Conservation (phyloP, 1,140 invertebrate species). For the Tetragonula clypearis region DNA sequence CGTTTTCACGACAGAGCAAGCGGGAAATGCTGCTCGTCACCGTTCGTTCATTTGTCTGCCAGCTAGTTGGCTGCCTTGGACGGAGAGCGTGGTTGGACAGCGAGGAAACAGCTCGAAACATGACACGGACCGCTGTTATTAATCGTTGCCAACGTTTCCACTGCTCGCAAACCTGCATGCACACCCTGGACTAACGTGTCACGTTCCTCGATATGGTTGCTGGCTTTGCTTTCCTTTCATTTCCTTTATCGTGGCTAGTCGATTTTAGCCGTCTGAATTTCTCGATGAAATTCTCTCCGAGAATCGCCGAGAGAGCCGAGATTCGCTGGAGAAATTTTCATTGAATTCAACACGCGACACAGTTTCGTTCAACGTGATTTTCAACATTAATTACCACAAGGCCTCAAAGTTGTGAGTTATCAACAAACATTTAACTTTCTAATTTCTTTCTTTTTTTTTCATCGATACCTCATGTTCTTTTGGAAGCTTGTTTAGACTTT, state of each 20-base stretch:
- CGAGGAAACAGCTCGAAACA: constrained; percentile 42
- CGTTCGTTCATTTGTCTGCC: constrained; percentile 79
- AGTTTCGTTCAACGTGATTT: too few species aligned
- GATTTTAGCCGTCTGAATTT: too few species aligned
- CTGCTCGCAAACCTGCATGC: not conserved
- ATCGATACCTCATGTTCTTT: too few species aligned
- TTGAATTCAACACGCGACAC: too few species aligned
- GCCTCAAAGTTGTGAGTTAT: too few species aligned
- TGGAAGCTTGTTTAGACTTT: too few species aligned
- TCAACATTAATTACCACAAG: too few species aligned
- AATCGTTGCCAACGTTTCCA: constrained; percentile 45
- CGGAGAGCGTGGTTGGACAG: constrained; percentile 34
- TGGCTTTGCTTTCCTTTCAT: not conserved
- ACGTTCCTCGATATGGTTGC: not conserved
- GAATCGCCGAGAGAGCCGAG: too few species aligned
- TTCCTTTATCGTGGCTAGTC: not conserved
- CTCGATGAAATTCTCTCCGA: too few species aligned
- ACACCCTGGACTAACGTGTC: not conserved
- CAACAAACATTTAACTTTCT: too few species aligned
- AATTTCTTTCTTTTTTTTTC: too few species aligned
- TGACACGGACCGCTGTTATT: constrained; percentile 57
- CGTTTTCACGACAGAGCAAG: constrained; percentile 78
- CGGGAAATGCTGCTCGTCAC: constrained; percentile 80
- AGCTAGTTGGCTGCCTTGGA: constrained; percentile 42
- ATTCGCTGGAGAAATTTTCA: too few species aligned